phyloP scores from a whole-genome alignment of 2,113 vertebrate genomes.

The Apodemus sylvaticus region DNA sequence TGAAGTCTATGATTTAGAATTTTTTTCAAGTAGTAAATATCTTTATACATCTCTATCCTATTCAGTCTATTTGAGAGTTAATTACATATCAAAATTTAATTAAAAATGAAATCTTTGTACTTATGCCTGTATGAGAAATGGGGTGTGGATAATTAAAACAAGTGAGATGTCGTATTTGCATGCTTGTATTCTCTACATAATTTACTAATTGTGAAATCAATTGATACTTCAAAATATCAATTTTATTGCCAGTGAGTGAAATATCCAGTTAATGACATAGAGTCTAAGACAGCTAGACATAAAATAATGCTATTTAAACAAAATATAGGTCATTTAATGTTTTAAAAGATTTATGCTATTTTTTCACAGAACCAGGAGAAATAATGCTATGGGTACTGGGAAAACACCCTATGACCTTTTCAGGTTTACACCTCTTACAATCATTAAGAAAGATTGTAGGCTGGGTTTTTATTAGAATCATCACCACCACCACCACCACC shows the following conservation, averaged over 20 bases:
- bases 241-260: slow-evolving; percentile 37
- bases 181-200: slow-evolving; percentile 46
- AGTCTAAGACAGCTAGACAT: slow-evolving; percentile 23
- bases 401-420: slow-evolving; percentile 73
- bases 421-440: slow-evolving; percentile 70
- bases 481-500: slow-evolving; percentile 52
- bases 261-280: slow-evolving; percentile 58
- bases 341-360: slow-evolving; percentile 68
- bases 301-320: slow-evolving; percentile 30
- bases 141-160: slow-evolving; percentile 50
- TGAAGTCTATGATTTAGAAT: slow-evolving; percentile 18
- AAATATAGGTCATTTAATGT: slow-evolving; percentile 61
- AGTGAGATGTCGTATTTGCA: slow-evolving; percentile 63
- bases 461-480: slow-evolving; percentile 70
- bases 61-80: slow-evolving; percentile 20
- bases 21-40: slow-evolving; percentile 62
- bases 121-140: slow-evolving; percentile 24
- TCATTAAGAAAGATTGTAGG: slow-evolving; percentile 73
- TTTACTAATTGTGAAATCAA: slow-evolving; percentile 67
- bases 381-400: slow-evolving; percentile 69
- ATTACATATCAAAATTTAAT: slow-evolving; percentile 53
- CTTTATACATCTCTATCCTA: slow-evolving; percentile 58
- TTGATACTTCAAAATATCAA: slow-evolving; percentile 53
- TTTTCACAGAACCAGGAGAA: slow-evolving; percentile 75
- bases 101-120: slow-evolving; percentile 41